Evolutionary conservation across 2,888 invertebrate genomes (phyloP).

Genomic region (Dendrolimus pini): DNA sequence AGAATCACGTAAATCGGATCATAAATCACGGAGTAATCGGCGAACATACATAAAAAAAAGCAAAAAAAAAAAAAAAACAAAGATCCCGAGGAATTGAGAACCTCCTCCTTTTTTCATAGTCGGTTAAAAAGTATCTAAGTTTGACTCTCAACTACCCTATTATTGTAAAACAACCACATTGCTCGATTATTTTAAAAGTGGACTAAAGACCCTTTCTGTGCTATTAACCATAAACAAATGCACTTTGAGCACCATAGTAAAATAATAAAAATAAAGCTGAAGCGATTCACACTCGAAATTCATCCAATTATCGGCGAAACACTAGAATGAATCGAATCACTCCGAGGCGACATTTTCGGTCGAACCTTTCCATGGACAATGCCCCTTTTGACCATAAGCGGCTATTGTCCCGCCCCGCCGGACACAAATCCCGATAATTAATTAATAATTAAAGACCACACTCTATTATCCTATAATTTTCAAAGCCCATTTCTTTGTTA

Average conservation of each 20-base stretch:
- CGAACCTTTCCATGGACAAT: conserved; percentile 6
- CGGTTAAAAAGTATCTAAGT: too few relatives aligned
- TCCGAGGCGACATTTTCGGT: neutral
- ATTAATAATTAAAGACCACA: conserved; percentile 18
- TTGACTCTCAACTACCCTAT: too few relatives aligned
- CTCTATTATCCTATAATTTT: conserved; percentile 16
- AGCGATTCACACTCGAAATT: neutral
- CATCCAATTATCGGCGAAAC: conserved; percentile 2
- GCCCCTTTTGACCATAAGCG: conserved; percentile 5
- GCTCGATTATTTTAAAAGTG: too few relatives aligned
- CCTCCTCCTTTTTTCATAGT: too few relatives aligned
- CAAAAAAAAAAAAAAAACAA: too few relatives aligned
- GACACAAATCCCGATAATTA: conserved; percentile 20
- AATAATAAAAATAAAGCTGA: neutral
- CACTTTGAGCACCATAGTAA: neutral
- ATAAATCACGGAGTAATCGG: too few relatives aligned
- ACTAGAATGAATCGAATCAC: conserved; percentile 1
- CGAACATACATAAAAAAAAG: too few relatives aligned
- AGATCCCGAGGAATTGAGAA: too few relatives aligned
- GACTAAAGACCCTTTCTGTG: too few relatives aligned
- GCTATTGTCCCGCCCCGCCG: conserved; percentile 14
- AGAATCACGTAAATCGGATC: too few relatives aligned
- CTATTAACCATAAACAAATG: neutral
- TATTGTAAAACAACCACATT: too few relatives aligned
- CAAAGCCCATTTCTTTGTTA: conserved; percentile 15